Conservation (phyloP, 2,888 invertebrate genomes). For the Marronus borbonicus region DNA sequence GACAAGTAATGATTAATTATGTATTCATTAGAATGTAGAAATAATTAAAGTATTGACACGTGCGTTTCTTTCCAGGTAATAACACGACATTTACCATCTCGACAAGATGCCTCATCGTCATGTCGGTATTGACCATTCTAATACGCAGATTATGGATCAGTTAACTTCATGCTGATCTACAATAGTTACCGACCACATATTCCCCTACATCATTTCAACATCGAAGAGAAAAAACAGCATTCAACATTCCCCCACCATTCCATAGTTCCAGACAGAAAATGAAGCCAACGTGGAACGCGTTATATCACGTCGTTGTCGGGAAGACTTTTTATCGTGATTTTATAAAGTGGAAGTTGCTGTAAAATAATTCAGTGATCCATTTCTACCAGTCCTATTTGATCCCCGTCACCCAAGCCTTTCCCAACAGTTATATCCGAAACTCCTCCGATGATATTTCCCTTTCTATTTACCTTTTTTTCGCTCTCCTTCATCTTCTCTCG, state of each 20-base stretch:
- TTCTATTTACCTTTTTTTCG: conserved; percentile 29
- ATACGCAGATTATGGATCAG: conserved; percentile 47
- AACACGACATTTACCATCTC: conserved; percentile 20
- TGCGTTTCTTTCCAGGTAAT: conserved; percentile 38
- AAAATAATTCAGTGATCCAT: conserved; percentile 42
- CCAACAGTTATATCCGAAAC: not conserved
- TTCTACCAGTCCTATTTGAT: not conserved
- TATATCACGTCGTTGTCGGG: not conserved
- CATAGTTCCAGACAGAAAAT: not conserved
- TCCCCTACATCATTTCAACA: not conserved
- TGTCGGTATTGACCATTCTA: conserved; percentile 49
- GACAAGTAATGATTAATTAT: too few relatives aligned
- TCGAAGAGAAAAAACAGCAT: conserved; percentile 2
- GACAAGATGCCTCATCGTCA: conserved; percentile 45
- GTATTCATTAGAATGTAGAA: too few relatives aligned
- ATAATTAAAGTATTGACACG: too few relatives aligned
- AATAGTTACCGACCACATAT: not conserved
- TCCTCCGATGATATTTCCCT: conserved; percentile 22
- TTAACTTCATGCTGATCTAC: conserved; percentile 38
- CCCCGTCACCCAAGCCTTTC: not conserved
- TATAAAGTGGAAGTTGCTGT: conserved; percentile 37
- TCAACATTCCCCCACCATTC: not conserved
- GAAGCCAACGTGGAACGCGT: not conserved
- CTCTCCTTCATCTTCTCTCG: not conserved
- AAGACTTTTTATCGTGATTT: conserved; percentile 45